phyloP scores from a whole-genome alignment of 2,888 invertebrate species.

The Leucoptera coffeella region DNA sequence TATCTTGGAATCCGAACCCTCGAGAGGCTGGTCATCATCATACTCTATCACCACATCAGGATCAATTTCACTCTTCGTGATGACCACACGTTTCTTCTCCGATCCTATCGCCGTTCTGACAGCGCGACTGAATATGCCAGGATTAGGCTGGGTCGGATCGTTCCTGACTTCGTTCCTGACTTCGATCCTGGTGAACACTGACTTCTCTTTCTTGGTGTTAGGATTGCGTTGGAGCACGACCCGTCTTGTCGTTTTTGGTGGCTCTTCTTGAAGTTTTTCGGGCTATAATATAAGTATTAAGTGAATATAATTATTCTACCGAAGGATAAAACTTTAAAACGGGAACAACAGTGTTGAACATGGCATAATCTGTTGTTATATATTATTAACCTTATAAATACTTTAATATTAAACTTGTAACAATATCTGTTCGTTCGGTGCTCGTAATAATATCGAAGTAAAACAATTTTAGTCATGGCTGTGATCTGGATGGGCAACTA shows the following conservation, averaged over 20 bases:
- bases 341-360: too few relatives aligned
- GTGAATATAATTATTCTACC: too few relatives aligned
- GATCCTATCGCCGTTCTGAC: conserved; percentile 22
- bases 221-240: conserved; percentile 23
- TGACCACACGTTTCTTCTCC: conserved; percentile 12
- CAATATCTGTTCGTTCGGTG: too few relatives aligned
- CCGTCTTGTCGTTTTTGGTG: conserved; percentile 11
- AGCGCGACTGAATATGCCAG: conserved; percentile 33
- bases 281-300: conserved; percentile 9
- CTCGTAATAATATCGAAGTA: too few relatives aligned
- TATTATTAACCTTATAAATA: too few relatives aligned
- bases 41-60: too few relatives aligned
- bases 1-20: conserved; percentile 16
- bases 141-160: conserved; percentile 21
- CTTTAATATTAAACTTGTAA: too few relatives aligned
- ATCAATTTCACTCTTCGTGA: conserved; percentile 10
- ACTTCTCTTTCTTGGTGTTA: conserved; percentile 15
- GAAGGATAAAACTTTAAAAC: too few relatives aligned
- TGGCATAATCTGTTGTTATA: too few relatives aligned
- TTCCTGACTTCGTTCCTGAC: conserved; percentile 12
- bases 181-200: conserved; percentile 19
- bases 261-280: conserved; percentile 6
- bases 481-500: too few relatives aligned
- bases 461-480: too few relatives aligned
- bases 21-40: conserved; percentile 21